Conservation (phyloP, 2,113 vertebrate genomes). For the Pogonocichla stellata region DNA sequence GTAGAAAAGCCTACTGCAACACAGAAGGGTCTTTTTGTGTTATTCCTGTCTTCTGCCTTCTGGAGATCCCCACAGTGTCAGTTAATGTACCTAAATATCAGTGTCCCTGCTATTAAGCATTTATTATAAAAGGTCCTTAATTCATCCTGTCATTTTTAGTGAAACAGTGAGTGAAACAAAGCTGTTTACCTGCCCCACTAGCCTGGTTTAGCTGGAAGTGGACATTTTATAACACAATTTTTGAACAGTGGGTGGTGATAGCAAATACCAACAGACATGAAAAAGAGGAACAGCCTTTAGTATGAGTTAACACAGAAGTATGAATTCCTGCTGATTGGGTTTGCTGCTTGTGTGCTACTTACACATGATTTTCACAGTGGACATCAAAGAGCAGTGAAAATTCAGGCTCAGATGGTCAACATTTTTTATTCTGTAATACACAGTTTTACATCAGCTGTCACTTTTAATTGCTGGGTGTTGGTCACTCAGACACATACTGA, state of each 20-base stretch:
- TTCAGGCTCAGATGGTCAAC: not conserved
- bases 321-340: not conserved
- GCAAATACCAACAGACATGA: not conserved
- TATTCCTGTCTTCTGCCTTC: not conserved
- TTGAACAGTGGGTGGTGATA: not conserved
- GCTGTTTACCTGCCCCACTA: not conserved
- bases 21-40: not conserved
- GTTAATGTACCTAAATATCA: not conserved
- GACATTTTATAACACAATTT: not conserved
- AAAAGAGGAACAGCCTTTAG: not conserved
- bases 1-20: not conserved
- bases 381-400: not conserved
- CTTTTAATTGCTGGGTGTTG: constrained; percentile 17
- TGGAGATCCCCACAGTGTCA: not conserved
- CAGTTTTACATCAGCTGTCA: not conserved
- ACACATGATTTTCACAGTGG: not conserved
- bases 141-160: not conserved
- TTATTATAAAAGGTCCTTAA: not conserved
- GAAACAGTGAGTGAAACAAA: not conserved
- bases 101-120: not conserved
- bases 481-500: not conserved
- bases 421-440: not conserved
- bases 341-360: not conserved
- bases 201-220: not conserved
- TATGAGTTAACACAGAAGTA: not conserved